phyloP scores from a whole-genome alignment of 1,140 invertebrate species.

The Polyergus mexicanus region DNA sequence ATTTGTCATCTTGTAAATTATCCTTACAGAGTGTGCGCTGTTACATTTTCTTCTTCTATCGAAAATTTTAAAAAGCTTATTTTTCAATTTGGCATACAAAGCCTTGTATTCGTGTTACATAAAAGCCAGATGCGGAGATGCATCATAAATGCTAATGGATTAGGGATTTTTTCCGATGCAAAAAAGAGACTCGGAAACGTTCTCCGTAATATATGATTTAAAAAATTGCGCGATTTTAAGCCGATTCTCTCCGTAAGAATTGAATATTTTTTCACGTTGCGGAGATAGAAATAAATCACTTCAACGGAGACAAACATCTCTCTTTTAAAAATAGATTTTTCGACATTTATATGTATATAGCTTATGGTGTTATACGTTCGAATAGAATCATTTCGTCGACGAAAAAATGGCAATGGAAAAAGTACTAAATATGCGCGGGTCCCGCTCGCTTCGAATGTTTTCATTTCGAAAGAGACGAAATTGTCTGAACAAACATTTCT shows the following conservation, averaged over 20 bases:
- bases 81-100: neutral
- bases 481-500: conserved; percentile 8
- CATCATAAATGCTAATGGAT: conserved; percentile 39
- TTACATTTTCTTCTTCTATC: neutral
- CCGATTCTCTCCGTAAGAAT: neutral
- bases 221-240: conserved; percentile 33
- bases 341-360: conserved; percentile 17
- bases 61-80: neutral
- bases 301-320: neutral
- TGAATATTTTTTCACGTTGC: neutral
- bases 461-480: neutral
- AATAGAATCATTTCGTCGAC: conserved; percentile 2
- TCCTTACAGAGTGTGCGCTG: neutral
- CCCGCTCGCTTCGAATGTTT: neutral
- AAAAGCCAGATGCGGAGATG: conserved; percentile 33
- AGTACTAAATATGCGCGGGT: neutral
- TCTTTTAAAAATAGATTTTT: conserved; percentile 2
- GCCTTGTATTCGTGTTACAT: conserved; percentile 5
- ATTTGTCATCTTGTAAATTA: conserved; percentile 35
- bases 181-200: neutral
- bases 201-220: conserved; percentile 49
- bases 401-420: conserved; percentile 27
- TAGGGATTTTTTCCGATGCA: neutral
- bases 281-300: neutral
- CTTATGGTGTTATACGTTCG: neutral